A percentile compares a stretch with the other conserved stretches of the same genome.
Conservation (phyloP, 2,888 invertebrate species). For the Machimus atricapillus region DNA sequence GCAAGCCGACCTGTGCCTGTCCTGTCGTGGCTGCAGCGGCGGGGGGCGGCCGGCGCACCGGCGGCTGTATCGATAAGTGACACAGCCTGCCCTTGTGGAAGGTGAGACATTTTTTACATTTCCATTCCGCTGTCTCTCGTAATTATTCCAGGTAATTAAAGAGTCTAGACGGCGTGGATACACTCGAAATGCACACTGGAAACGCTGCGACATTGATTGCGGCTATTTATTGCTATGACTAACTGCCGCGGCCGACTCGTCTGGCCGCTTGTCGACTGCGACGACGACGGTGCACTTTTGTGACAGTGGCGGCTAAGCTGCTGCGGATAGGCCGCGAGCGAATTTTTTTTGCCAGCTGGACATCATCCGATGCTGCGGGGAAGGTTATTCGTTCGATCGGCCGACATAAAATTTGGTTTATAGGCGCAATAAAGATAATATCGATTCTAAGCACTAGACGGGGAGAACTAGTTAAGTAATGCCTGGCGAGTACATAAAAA, state of each 20-base stretch:
- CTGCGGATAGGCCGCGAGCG: neutral
- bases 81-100: slow-evolving; percentile 36
- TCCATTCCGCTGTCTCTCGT: slow-evolving; percentile 27
- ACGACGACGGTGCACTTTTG: neutral
- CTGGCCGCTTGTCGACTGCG: neutral
- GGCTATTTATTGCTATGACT: slow-evolving; percentile 23
- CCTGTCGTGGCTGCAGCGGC: neutral
- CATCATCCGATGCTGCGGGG: neutral
- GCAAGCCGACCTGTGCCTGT: slow-evolving; percentile 31
- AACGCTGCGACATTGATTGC: slow-evolving; percentile 6
- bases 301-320: neutral
- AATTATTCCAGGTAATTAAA: slow-evolving; percentile 37
- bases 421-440: neutral
- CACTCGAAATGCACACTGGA: slow-evolving; percentile 21
- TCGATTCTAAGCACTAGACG: neutral
- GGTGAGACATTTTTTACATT: slow-evolving; percentile 32
- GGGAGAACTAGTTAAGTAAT: neutral
- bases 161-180: slow-evolving; percentile 26
- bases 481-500: neutral
- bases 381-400: neutral
- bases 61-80: slow-evolving; percentile 16
- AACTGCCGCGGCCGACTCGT: neutral
- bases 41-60: neutral
- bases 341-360: neutral
- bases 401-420: neutral